Evolutionary conservation across 1,140 invertebrate species (phyloP).

Genomic region (Micrasema minimum): DNA sequence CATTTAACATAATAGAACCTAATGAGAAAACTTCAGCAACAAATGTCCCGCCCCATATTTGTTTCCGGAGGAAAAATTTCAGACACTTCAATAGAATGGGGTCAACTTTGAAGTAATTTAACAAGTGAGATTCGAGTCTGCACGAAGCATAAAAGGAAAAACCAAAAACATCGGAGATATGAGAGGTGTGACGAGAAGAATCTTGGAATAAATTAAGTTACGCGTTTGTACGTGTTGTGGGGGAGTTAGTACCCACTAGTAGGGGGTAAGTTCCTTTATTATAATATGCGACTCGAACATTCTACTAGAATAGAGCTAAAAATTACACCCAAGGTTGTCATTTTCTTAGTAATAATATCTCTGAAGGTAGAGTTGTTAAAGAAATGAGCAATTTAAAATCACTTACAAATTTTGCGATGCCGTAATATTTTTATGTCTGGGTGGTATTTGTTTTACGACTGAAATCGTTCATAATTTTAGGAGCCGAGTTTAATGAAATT

Average conservation of each 20-base stretch:
- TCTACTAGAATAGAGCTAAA: background rate
- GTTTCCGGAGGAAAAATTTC: slow-evolving; percentile 10
- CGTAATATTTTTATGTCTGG: slow-evolving; percentile 18
- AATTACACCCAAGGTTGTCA: slow-evolving; percentile 14
- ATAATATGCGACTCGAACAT: background rate
- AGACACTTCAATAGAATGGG: slow-evolving; percentile 12
- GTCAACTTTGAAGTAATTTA: slow-evolving; percentile 19
- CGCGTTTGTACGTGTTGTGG: background rate
- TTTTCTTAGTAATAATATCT: slow-evolving; percentile 19
- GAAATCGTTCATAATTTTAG: background rate
- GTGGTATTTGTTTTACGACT: slow-evolving; percentile 22
- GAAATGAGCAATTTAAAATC: slow-evolving; percentile 23
- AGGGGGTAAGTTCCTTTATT: too few species aligned
- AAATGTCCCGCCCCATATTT: slow-evolving; percentile 1
- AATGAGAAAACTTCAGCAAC: slow-evolving; percentile 4
- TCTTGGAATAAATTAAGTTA: slow-evolving; percentile 36
- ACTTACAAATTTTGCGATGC: slow-evolving; percentile 16
- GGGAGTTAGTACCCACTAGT: too few species aligned
- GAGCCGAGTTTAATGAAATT: background rate
- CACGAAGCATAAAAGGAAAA: slow-evolving; percentile 5
- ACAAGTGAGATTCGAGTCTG: slow-evolving; percentile 18
- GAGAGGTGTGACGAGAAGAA: slow-evolving; percentile 23
- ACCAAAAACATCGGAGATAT: slow-evolving; percentile 16
- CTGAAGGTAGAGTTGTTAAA: slow-evolving; percentile 17
- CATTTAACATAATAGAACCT: background rate